Evolutionary conservation across 2,797 vertebrate species (phyloP), one percentile per base, ranked within the genome.

Genomic region (Anguilla anguilla): DNA sequence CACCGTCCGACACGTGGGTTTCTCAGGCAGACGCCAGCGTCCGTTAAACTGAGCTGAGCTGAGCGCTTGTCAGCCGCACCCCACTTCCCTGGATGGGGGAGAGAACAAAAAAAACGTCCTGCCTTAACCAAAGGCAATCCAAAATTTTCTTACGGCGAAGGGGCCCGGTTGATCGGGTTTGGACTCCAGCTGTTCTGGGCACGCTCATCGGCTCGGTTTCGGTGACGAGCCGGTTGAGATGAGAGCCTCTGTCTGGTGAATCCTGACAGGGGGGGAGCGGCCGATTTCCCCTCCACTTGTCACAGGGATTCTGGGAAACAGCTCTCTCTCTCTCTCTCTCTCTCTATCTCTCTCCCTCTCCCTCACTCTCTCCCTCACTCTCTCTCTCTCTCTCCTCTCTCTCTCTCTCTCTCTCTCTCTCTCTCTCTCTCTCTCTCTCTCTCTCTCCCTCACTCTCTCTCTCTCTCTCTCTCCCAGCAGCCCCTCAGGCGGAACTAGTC

Each of bases 251-350:
- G 39, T 81, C 77, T 81, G 72, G 31, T 39, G 72, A 17, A 13
- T 31, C 28, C 35, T 17, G 0, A 43, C 43, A n/a, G 49, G 77
- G 77, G 77, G 43, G 7, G 17, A 22, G 43, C 9, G 15, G 1
- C 57, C 15, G 13, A 81, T 81, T 49, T 46, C 17, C 77, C 43
- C 43, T 81, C 6, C 2, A 13, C 77, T 19, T 25, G 39, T 49
- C 77, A 49, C 39, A 49, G 77, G 35, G 19, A 46, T 81, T 43
- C 43, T 81, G 77, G 77, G 77, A 81, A 81, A 81, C 46, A 79
- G 39, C 35, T 79, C 15, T 79, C 69, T 74, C 22, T n/a, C 67
- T n/a, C 67, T 10, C 55, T 57, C 55, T 57, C 55, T 64, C 57
- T 13, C 4, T 9, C 49, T 51, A 5, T 51, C 49, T 51, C 5